Evolutionary conservation across 2,797 vertebrate genomes (phyloP).

Genomic region (Lepilemur septentrionalis): DNA sequence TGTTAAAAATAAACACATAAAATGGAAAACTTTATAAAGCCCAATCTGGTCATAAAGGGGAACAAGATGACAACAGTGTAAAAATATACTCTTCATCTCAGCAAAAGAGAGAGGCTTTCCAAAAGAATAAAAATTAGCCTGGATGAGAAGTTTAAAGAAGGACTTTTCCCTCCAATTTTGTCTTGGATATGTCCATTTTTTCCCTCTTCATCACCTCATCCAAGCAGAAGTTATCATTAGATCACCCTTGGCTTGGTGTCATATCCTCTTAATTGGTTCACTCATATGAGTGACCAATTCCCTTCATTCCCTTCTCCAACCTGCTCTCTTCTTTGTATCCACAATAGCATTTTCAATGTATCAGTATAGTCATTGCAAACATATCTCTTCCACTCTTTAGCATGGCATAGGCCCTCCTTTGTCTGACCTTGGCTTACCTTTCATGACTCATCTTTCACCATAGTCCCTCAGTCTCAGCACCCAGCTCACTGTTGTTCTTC

Average conservation of each 20-base stretch:
- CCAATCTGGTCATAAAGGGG: not conserved
- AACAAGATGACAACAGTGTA: not conserved
- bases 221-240: not conserved
- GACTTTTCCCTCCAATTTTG: not conserved
- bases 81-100: not conserved
- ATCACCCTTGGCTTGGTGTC: fast-evolving
- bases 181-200: not conserved
- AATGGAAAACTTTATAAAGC: not conserved
- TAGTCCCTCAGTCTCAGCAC: not conserved
- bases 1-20: not conserved
- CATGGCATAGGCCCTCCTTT: too few species aligned
- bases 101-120: not conserved
- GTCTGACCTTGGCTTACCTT: not conserved
- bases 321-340: not conserved
- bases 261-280: not conserved
- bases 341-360: not conserved
- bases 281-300: not conserved
- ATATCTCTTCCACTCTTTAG: not conserved
- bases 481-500: fast-evolving
- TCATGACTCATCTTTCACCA: not conserved
- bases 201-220: not conserved
- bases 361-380: not conserved
- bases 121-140: not conserved
- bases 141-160: not conserved
- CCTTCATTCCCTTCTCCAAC: not conserved